phyloP scores from a whole-genome alignment of 2,888 invertebrate genomes.

The Chromoteleia sp. region DNA sequence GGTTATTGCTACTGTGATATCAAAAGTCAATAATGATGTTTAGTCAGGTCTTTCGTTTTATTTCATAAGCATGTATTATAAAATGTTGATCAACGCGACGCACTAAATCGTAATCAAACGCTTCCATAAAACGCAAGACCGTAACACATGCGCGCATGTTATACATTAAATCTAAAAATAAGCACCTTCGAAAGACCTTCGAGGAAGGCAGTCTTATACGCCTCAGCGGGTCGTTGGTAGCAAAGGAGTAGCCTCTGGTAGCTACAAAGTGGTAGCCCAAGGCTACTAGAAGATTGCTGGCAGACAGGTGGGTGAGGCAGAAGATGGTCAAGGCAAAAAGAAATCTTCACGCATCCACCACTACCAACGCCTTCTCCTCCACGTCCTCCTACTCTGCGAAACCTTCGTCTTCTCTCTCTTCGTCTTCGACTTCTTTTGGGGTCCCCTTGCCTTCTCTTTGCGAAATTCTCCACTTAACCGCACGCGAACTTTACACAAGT shows the following conservation, averaged over 20 bases:
- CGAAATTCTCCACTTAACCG: constrained; percentile 82
- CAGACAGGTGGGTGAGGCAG: constrained; percentile 84
- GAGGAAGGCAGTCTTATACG: constrained; percentile 57
- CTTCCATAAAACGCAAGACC: constrained; percentile 61
- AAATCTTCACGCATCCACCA: constrained; percentile 67
- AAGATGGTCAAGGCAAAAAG: constrained; percentile 78
- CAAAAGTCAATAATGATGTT: constrained; percentile 53
- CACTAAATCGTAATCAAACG: constrained; percentile 61
- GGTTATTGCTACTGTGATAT: constrained; percentile 44
- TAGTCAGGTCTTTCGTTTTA: constrained; percentile 32
- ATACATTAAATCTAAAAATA: constrained; percentile 69
- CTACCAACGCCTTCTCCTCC: constrained; percentile 60
- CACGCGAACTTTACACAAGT: constrained; percentile 82
- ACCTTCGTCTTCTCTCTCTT: constrained; percentile 49
- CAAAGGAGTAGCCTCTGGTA: constrained; percentile 84
- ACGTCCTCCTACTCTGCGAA: constrained; percentile 52
- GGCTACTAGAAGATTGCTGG: constrained; percentile 85
- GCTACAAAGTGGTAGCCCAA: constrained; percentile 84
- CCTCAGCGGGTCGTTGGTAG: constrained; percentile 76
- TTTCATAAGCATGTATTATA: constrained; percentile 49
- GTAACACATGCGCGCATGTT: constrained; percentile 61
- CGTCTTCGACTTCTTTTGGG: constrained; percentile 75
- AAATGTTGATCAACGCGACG: constrained; percentile 49
- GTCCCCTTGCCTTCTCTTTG: constrained; percentile 71
- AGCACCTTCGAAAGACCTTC: constrained; percentile 66